A percentile compares a stretch with the other conserved stretches of the same genome.
phyloP scores from a whole-genome alignment of 1,140 invertebrate species.

The Platorchestia sp. region DNA sequence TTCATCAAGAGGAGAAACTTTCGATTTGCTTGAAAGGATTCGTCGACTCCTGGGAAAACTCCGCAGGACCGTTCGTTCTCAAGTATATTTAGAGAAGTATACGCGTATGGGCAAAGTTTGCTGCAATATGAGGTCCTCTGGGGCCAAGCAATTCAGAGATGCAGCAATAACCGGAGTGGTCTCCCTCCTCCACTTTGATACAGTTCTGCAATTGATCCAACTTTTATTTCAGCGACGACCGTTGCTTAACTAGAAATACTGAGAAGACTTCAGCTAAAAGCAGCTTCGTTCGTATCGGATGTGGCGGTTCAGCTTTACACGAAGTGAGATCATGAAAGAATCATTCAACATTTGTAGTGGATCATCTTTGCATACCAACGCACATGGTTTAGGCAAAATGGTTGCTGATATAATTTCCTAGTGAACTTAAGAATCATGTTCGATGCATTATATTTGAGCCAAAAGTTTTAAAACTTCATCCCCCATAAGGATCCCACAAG shows the following conservation, averaged over 20 bases:
- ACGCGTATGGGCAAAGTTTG: background rate
- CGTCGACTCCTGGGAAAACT: background rate
- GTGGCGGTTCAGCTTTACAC: background rate
- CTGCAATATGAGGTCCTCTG: background rate
- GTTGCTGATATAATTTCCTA: background rate
- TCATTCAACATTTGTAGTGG: background rate
- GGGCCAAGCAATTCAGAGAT: background rate
- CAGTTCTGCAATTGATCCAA: background rate
- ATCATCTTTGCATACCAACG: background rate
- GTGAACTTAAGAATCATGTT: background rate
- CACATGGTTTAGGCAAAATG: background rate
- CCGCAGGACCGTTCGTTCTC: background rate
- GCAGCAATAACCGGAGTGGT: background rate
- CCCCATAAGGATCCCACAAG: background rate
- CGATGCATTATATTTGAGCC: background rate
- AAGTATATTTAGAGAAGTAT: background rate
- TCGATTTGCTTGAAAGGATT: background rate
- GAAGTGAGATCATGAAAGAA: background rate
- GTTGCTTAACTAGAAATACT: background rate
- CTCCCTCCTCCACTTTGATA: background rate
- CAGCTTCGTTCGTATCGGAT: background rate
- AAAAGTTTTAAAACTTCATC: background rate
- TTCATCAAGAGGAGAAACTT: background rate
- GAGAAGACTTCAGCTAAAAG: background rate
- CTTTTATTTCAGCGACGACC: background rate